Conservation (phyloP, 2,888 invertebrate species). For the Limnephilus auricula region DNA sequence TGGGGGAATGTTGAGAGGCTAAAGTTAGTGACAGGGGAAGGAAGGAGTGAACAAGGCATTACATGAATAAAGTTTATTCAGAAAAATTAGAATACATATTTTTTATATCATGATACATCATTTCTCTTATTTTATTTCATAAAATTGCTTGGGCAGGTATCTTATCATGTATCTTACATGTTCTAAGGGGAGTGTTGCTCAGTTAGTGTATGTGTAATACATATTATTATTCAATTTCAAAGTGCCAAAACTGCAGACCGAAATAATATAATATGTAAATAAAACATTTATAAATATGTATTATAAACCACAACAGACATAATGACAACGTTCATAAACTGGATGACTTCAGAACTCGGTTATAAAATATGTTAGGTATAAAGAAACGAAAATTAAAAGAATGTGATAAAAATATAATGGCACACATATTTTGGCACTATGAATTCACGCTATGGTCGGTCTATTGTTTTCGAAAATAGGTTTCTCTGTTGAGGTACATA, state of each 20-base stretch:
- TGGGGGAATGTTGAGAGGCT: background rate
- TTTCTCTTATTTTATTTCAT: slow-evolving; percentile 58
- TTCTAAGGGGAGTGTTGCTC: slow-evolving; percentile 18
- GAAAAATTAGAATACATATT: slow-evolving; percentile 64
- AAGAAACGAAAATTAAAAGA: background rate
- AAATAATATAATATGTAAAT: background rate
- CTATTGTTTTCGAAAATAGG: slow-evolving; percentile 52
- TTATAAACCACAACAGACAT: background rate
- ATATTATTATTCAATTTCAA: slow-evolving; percentile 26
- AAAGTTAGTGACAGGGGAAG: background rate
- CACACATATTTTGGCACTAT: slow-evolving; percentile 53
- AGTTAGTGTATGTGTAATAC: background rate
- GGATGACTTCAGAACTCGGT: background rate
- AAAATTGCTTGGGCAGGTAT: slow-evolving; percentile 65
- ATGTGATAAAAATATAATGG: background rate
- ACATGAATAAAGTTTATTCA: slow-evolving; percentile 65
- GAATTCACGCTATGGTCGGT: slow-evolving; percentile 42
- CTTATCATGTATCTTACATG: slow-evolving; percentile 13
- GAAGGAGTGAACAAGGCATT: slow-evolving; percentile 9
- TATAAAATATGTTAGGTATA: background rate
- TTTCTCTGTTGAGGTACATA: slow-evolving; percentile 62
- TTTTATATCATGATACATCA: slow-evolving; percentile 60
- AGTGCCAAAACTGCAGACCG: slow-evolving; percentile 50
- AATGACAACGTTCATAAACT: background rate
- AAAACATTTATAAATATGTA: background rate